phyloP scores from a whole-genome alignment of 2,797 vertebrate species.

The Fundulus diaphanus region DNA sequence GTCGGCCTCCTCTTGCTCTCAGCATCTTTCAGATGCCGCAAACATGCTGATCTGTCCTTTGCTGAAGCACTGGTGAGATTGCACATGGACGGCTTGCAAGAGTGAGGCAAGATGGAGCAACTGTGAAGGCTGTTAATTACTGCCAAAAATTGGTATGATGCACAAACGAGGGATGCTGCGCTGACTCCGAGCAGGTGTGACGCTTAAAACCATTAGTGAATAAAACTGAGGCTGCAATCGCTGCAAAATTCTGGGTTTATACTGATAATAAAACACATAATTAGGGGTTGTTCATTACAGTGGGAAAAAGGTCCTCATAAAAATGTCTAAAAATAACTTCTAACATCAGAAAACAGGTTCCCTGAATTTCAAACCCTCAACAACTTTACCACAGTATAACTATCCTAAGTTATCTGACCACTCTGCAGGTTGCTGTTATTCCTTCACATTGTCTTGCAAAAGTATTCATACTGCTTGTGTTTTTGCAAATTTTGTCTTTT shows the following conservation, averaged over 20 bases:
- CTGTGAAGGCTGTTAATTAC: background rate
- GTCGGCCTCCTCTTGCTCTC: background rate
- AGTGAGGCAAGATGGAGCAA: conserved; percentile 6
- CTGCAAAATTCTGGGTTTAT: background rate
- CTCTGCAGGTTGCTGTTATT: background rate
- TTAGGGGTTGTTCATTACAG: background rate
- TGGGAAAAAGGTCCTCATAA: background rate
- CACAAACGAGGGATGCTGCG: background rate
- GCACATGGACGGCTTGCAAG: background rate
- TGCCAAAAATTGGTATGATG: background rate
- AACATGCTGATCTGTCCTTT: background rate
- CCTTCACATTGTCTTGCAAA: background rate
- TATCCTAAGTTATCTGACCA: background rate
- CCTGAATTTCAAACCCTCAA: background rate
- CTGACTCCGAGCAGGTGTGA: background rate
- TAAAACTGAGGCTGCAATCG: background rate
- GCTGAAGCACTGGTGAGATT: background rate
- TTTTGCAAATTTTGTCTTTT: background rate
- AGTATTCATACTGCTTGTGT: background rate
- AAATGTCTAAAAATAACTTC: background rate
- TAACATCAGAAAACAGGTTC: background rate
- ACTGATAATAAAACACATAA: background rate
- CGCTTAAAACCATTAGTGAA: background rate
- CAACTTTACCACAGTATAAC: background rate
- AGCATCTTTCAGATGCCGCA: background rate